phyloP scores from a whole-genome alignment of 2,797 vertebrate genomes.

The Epinephelus coioides region DNA sequence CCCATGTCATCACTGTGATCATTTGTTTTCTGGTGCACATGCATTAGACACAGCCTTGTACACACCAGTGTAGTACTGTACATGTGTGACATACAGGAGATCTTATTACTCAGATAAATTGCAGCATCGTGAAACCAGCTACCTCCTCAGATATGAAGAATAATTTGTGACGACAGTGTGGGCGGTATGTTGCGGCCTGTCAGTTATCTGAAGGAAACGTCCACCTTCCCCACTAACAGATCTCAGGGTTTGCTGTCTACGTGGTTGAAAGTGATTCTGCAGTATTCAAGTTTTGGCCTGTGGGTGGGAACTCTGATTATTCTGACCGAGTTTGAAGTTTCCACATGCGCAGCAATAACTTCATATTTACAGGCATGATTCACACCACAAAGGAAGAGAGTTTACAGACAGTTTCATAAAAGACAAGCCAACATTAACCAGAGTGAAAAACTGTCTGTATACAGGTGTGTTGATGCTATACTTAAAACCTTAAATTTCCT shows the following conservation, averaged over 20 bases:
- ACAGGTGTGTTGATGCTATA: neutral
- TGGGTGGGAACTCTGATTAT: neutral
- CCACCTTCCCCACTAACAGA: neutral
- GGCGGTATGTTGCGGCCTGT: neutral
- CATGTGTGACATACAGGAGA: too few relatives aligned
- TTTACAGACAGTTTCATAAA: neutral
- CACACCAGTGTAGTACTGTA: too few relatives aligned
- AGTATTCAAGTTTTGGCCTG: neutral
- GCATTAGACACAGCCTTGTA: too few relatives aligned
- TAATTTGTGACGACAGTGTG: neutral
- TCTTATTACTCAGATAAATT: neutral
- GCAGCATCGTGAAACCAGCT: neutral
- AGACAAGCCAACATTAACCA: neutral
- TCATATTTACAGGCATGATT: neutral
- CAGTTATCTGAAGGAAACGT: neutral
- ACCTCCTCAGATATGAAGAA: neutral
- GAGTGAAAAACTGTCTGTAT: neutral
- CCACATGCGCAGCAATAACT: neutral
- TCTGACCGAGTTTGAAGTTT: neutral
- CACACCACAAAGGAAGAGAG: neutral
- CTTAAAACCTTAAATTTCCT: constrained; percentile 23
- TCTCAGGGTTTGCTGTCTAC: neutral
- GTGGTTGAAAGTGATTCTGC: neutral
- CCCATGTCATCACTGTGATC: too few relatives aligned
- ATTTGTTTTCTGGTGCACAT: too few relatives aligned